Base-by-base conservation (phyloP, 2,888 invertebrate genomes). In the Stramonita haemastoma region DNA sequence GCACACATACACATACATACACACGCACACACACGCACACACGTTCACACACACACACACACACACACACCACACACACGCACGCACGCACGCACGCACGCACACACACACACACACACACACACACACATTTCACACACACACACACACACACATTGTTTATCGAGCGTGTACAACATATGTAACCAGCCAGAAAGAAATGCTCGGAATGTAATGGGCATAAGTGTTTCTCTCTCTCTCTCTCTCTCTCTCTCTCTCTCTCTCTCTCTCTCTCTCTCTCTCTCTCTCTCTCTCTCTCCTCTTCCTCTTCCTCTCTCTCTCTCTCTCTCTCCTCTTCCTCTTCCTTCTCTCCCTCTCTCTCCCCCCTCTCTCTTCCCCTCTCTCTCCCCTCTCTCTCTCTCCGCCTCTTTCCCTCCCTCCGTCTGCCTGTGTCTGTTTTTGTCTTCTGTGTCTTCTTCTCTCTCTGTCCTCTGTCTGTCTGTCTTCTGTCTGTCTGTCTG, bases 81-180 rank as follows among this genome's bases (percentile, higher is more conserved):
- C 46, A 46, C 46, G 46, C 46, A 46, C 46, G 26, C 70, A 73
- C 73, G n/a, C 73, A 73, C n/a, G n/a, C 73, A 2, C 73, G n/a
- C n/a, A 73, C 73, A 73, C 73, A n/a, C 73, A 73, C 73, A 73
- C 73, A 73, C 73, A 73, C 73, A 73, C 73, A 73, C 73, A 73
- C 73, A 73, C 73, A 73, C n/a, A n/a, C 13, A 66, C 66, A 46
- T 8, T 5, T n/a, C 46, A 46, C 46, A 8, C 46, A 46, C 46
- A 8, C 46, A 8, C 46, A 46, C 46, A 8, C 46, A 46, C 46
- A 8, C 46, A 46, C 46, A 8, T 8, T 8, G 46, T 46, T 46
- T 46, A 46, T 46, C 46, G 46, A 46, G 46, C 46, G 46, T 46
- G 46, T 46, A 46, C 46, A 46, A 2, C 46, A 46, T 46, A 46